Evolutionary conservation across 2,888 invertebrate genomes (phyloP).

Genomic region (Apodemia mormo): DNA sequence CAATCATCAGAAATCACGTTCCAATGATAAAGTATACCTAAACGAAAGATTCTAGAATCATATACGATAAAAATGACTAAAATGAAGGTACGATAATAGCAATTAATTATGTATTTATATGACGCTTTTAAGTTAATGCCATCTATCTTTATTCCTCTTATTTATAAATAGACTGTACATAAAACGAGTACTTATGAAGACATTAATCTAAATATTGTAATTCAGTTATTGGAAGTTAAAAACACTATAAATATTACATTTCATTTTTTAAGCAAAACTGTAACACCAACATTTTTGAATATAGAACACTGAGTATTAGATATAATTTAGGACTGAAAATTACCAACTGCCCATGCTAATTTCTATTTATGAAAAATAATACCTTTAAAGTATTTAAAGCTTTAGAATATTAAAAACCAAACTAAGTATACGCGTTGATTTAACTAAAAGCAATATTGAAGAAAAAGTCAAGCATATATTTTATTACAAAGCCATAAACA

Average conservation of each 20-base stretch:
- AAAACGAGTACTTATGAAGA: not conserved
- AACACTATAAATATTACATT: not conserved
- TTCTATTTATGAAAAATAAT: not conserved
- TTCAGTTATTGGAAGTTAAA: not conserved
- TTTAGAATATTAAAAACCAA: not conserved
- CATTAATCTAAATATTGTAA: not conserved
- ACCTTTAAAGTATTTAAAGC: not conserved
- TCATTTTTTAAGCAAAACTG: not conserved
- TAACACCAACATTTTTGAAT: not conserved
- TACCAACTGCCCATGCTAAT: not conserved
- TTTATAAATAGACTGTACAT: not conserved
- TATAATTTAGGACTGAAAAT: not conserved
- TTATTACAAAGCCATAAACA: too few relatives aligned
- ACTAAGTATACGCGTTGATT: not conserved
- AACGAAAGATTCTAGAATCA: not conserved
- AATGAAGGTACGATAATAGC: too few relatives aligned
- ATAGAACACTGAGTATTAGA: conserved; percentile 6
- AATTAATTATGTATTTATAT: too few relatives aligned
- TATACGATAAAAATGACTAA: too few relatives aligned
- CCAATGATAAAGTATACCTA: not conserved
- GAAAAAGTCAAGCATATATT: not conserved
- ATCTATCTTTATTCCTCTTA: not conserved
- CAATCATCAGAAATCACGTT: not conserved
- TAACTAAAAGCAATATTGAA: not conserved
- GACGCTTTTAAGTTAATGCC: too few relatives aligned